Evolutionary conservation across 2,797 vertebrate genomes (phyloP), one percentile per base, ranked within the genome.

Genomic region (Crenuchus spilurus): DNA sequence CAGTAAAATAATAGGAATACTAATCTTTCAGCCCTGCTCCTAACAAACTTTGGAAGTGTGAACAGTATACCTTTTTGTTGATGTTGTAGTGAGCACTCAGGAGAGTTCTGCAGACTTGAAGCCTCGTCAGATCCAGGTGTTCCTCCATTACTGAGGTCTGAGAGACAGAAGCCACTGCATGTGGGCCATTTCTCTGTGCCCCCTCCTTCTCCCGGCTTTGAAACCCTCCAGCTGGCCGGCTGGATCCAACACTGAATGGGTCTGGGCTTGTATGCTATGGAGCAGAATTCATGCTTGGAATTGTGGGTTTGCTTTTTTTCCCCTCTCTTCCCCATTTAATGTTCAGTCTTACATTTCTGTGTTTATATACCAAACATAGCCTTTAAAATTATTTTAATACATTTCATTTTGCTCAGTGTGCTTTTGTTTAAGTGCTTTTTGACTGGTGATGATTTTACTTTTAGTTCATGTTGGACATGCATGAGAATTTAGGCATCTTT

Each of bases 41-140:
- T 16, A 30, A 1, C 51, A n/a, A 9, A 6, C 54, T 33, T 49
- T 2, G 11, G 49, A 63, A 33, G n/a, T n/a, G 70, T n/a, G n/a
- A n/a, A n/a, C n/a, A n/a, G n/a, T n/a, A n/a, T n/a, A n/a, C 46
- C 74, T 68, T 30, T 61, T 28, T 61, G 46, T 5, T 70, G 66
- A 6, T 7, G 20, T 20, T 28, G 37, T 75, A 10, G 18, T 42
- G 22, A 62, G 58, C 58, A 42, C 51, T 52, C 48, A 82, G 81
- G 87, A 86, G 89, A 86, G 3, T 61, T 83, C 89, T 54, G 81
- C 80, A 78, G 83, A 80, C 79, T 31, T 39, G 70, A 77, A 87
- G 82, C 75, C 80, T 82, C 77, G 90, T 88, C 76, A 77, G 85
- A 78, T 87, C 87, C 93, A 94, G 93, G 92, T 95, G 93, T 88